phyloP scores from a whole-genome alignment of 1,140 invertebrate species.

The Cataglyphis hispanica region DNA sequence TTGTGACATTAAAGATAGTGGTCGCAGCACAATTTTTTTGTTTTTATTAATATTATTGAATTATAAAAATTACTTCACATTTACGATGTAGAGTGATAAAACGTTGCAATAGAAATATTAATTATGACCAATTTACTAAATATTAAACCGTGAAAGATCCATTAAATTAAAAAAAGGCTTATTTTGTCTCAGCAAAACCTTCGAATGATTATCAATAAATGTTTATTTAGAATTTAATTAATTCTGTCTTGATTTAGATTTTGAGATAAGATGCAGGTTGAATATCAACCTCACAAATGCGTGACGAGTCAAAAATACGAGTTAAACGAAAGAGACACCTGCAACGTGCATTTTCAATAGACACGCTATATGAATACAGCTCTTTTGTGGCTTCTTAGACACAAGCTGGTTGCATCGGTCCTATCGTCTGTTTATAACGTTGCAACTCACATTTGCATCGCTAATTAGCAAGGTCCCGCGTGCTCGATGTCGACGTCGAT shows the following conservation, averaged over 20 bases:
- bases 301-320: slow-evolving; percentile 59
- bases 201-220: slow-evolving; percentile 78
- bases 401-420: slow-evolving; percentile 73
- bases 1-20: background rate
- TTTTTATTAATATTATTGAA: background rate
- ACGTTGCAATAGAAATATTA: background rate
- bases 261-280: slow-evolving; percentile 64
- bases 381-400: slow-evolving; percentile 67
- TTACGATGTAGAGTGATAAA: background rate
- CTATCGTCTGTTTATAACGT: slow-evolving; percentile 38
- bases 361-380: slow-evolving; percentile 51
- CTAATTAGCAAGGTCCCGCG: slow-evolving; percentile 74
- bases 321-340: slow-evolving; percentile 79
- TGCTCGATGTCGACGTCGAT: slow-evolving; percentile 58
- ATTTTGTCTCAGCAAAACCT: slow-evolving; percentile 12
- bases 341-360: slow-evolving; percentile 63
- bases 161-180: background rate
- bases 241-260: slow-evolving; percentile 75
- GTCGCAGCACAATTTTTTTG: background rate
- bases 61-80: background rate
- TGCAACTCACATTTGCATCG: slow-evolving; percentile 78
- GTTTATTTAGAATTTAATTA: slow-evolving; percentile 80
- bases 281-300: slow-evolving; percentile 18
- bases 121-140: background rate
- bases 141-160: background rate